Percentiles rank a stretch among this genome's conserved stretches.
phyloP scores from a whole-genome alignment of 2,888 invertebrate genomes.

The Rhaphigaster nebulosa region DNA sequence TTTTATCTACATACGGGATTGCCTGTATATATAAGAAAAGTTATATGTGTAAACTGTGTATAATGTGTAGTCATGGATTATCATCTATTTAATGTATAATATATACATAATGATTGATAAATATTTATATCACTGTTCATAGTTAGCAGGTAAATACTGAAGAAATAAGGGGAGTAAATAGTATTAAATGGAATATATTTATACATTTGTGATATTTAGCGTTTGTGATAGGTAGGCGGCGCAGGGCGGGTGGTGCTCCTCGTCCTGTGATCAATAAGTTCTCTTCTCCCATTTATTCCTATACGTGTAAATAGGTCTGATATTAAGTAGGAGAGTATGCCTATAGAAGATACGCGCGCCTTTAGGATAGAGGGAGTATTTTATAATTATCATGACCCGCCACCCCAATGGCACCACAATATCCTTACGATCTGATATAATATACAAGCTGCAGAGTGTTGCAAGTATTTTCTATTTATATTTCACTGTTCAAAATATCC shows the following conservation, averaged over 20 bases:
- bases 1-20: slow-evolving; percentile 10
- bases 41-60: slow-evolving; percentile 50
- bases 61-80: slow-evolving; percentile 37
- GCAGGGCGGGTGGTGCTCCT: background rate
- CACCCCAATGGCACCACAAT: background rate
- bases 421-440: slow-evolving; percentile 30
- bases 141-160: slow-evolving; percentile 27
- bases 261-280: background rate
- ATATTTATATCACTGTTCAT: slow-evolving; percentile 39
- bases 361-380: slow-evolving; percentile 42
- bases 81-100: slow-evolving; percentile 45
- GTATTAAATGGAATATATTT: slow-evolving; percentile 44
- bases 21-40: slow-evolving; percentile 39
- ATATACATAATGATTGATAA: slow-evolving; percentile 12
- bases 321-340: background rate
- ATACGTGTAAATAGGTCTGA: slow-evolving; percentile 29
- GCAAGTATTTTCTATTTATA: background rate
- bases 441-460: background rate
- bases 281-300: background rate
- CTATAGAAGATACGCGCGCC: background rate
- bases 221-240: slow-evolving; percentile 39
- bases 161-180: background rate
- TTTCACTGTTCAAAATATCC: background rate
- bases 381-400: slow-evolving; percentile 26
- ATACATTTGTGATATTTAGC: slow-evolving; percentile 48